Evolutionary conservation across 1,140 invertebrate species (phyloP).

Genomic region (Anastrepha ludens): DNA sequence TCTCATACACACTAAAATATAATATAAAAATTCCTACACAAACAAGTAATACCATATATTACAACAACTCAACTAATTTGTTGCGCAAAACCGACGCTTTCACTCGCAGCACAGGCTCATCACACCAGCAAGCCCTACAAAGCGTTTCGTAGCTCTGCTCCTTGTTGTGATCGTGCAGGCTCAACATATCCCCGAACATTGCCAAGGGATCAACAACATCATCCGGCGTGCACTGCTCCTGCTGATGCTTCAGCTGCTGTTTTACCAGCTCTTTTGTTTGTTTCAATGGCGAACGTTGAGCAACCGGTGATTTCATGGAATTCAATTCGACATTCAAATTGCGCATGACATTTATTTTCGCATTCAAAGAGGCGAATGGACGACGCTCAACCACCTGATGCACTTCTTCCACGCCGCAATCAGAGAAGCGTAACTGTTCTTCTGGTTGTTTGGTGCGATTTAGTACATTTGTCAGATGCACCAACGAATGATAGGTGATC

Average conservation of each 20-base stretch:
- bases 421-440: conserved; percentile 28
- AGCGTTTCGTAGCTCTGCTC: not conserved
- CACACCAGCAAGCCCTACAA: conserved; percentile 14
- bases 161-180: not conserved
- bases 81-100: not conserved
- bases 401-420: not conserved
- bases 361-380: conserved; percentile 39
- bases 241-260: not conserved
- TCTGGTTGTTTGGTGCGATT: conserved; percentile 44
- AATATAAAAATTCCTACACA: not conserved
- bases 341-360: conserved; percentile 43
- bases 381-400: not conserved
- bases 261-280: not conserved
- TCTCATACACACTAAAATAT: not conserved
- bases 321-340: conserved; percentile 25
- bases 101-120: not conserved
- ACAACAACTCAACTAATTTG: not conserved
- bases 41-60: not conserved
- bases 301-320: not conserved
- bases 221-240: not conserved
- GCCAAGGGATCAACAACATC: conserved; percentile 7
- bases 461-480: conserved; percentile 19
- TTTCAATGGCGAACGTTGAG: not conserved
- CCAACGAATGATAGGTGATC: conserved; percentile 39
- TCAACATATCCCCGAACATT: not conserved